Evolutionary conservation across 2,113 vertebrate genomes (phyloP).

Genomic region (Alces alces): DNA sequence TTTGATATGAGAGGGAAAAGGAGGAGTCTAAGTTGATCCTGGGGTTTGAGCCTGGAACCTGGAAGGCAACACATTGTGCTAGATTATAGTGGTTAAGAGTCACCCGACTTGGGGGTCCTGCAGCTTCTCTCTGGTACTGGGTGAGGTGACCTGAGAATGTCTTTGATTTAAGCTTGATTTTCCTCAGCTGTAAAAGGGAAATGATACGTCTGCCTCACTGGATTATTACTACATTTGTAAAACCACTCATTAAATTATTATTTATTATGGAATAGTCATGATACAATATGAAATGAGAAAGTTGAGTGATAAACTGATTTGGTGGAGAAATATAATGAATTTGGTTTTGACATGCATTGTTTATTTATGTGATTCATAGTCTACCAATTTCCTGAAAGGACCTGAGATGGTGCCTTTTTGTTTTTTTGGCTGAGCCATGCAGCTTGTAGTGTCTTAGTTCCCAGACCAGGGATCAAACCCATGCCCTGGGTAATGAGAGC

Average conservation of each 20-base stretch:
- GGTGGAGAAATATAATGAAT: background rate
- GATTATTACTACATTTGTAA: background rate
- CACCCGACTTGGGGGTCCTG: background rate
- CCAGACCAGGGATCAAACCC: background rate
- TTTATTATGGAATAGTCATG: constrained; percentile 2
- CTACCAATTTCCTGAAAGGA: background rate
- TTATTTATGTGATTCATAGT: background rate
- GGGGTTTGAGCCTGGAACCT: background rate
- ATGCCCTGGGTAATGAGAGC: background rate
- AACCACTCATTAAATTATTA: background rate
- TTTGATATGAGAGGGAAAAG: background rate
- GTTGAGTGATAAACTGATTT: constrained; percentile 16
- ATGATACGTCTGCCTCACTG: background rate
- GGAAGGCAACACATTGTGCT: background rate
- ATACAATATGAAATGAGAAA: background rate
- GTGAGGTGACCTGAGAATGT: background rate
- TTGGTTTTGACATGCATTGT: background rate
- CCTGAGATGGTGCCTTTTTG: background rate
- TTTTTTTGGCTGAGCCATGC: background rate
- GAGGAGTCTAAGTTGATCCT: background rate
- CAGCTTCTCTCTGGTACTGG: background rate
- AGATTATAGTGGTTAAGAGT: background rate
- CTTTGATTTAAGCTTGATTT: background rate
- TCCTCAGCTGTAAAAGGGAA: background rate
- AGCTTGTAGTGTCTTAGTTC: background rate